A percentile compares a stretch with the other conserved stretches of the same genome.
Evolutionary conservation across 2,888 invertebrate species (phyloP).

Genomic region (Plemyria rubiginata): DNA sequence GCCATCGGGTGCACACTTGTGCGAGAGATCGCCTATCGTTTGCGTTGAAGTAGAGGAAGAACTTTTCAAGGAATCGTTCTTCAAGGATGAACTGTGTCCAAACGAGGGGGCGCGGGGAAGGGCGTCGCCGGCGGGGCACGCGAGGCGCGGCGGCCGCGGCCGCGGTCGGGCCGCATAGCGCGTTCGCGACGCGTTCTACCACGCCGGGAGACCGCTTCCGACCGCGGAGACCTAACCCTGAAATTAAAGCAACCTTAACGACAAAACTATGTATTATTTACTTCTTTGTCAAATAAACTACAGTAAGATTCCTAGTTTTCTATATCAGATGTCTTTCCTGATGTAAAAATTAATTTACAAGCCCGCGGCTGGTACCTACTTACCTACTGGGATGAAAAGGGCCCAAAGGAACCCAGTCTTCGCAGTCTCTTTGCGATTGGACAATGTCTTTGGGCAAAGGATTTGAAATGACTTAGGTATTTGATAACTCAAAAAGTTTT

Average conservation of each 20-base stretch:
- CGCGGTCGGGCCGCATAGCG: conserved; percentile 89
- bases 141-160: conserved; percentile 68
- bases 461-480: no score
- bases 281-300: no score
- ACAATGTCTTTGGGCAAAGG: no score
- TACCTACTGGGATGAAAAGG: no score
- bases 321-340: no score
- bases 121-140: conserved; percentile 74
- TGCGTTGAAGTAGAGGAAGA: conserved; percentile 93
- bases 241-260: background rate
- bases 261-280: no score
- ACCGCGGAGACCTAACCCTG: conserved; percentile 89
- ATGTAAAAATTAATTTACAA: no score
- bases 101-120: conserved; percentile 85
- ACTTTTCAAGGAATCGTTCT: conserved; percentile 92
- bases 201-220: conserved; percentile 87
- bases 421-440: no score
- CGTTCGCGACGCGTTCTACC: conserved; percentile 95
- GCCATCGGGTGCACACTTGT: conserved; percentile 94
- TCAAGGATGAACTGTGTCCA: conserved; percentile 93
- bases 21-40: conserved; percentile 92
- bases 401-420: no score
- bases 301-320: no score
- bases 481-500: no score
- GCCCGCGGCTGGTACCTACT: no score